phyloP scores from a whole-genome alignment of 37 sponge, comb jelly and placozoan species.

The Halisarca cf. caerulea region DNA sequence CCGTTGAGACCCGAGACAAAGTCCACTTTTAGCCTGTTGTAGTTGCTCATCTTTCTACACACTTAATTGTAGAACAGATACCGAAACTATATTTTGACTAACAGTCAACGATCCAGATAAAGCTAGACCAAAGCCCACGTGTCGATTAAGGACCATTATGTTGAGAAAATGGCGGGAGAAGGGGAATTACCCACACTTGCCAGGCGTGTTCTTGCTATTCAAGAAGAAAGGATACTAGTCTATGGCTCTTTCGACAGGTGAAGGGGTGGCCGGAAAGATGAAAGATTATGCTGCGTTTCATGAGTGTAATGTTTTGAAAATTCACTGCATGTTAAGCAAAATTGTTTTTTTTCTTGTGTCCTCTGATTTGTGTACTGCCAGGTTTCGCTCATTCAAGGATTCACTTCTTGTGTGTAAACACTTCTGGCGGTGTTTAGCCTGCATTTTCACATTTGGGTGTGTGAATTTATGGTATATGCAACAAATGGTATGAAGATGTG shows the following conservation, averaged over 20 bases:
- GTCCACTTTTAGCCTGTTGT: conserved; percentile 57
- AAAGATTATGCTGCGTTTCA: neutral
- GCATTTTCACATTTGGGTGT: too few relatives aligned
- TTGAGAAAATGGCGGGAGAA: neutral
- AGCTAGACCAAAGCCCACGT: neutral
- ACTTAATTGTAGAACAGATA: neutral
- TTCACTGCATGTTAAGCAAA: too few relatives aligned
- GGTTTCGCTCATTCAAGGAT: too few relatives aligned
- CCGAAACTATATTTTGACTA: neutral
- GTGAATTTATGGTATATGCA: too few relatives aligned
- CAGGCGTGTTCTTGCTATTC: conserved; percentile 54
- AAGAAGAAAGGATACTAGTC: conserved; percentile 55
- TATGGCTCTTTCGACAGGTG: conserved; percentile 47
- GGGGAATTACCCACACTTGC: conserved; percentile 18
- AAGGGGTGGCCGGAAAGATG: too few relatives aligned
- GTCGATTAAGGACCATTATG: neutral
- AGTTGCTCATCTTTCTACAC: neutral
- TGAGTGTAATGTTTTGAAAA: too few relatives aligned
- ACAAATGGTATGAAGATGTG: too few relatives aligned
- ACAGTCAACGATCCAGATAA: neutral
- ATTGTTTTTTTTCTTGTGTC: too few relatives aligned
- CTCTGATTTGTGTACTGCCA: too few relatives aligned
- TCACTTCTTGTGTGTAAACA: too few relatives aligned
- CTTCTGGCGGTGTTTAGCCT: too few relatives aligned
- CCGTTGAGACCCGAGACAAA: conserved; percentile 71